Conservation (phyloP, 2,797 vertebrate genomes). For the Buphagus erythrorhynchus region DNA sequence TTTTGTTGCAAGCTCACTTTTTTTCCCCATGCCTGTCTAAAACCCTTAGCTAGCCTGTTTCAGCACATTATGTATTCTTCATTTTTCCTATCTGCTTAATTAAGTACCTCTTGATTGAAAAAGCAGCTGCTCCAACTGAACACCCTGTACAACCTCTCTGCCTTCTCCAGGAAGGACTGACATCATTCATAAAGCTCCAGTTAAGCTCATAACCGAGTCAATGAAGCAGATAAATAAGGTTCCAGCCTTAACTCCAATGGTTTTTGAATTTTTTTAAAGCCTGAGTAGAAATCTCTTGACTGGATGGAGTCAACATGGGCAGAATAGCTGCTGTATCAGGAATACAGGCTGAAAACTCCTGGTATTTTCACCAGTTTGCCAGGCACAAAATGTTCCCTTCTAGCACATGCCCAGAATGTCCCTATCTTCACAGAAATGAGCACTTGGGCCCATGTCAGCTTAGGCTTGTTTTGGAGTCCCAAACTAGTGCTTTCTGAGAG, state of each 20-base stretch:
- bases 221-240: background rate
- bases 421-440: background rate
- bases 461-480: background rate
- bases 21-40: background rate
- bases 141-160: background rate
- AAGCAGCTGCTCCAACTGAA: slow-evolving; percentile 22
- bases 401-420: no score
- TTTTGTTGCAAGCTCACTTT: background rate
- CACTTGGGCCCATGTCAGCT: background rate
- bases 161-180: background rate
- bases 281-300: background rate
- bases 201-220: background rate
- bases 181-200: background rate
- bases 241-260: background rate
- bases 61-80: background rate
- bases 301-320: background rate
- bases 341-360: background rate
- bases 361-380: background rate
- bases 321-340: background rate
- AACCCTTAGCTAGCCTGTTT: background rate
- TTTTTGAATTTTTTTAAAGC: background rate
- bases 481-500: background rate
- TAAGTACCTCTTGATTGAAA: slow-evolving; percentile 26
- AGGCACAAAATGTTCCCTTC: background rate
- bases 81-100: slow-evolving; percentile 7